Conservation (phyloP, 2,888 invertebrate genomes). For the Neoascia interrupta region DNA sequence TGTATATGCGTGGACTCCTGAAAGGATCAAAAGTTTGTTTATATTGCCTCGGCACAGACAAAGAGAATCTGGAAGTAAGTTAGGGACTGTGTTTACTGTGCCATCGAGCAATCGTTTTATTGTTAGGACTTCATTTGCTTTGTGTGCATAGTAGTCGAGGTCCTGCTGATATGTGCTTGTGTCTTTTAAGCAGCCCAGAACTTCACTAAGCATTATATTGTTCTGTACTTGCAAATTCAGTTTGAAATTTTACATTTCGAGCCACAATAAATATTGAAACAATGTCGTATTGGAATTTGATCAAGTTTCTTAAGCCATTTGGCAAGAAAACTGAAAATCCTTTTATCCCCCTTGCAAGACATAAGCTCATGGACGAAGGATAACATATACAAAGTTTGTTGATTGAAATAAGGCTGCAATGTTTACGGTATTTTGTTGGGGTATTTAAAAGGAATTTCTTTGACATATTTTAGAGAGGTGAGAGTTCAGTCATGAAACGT, state of each 20-base stretch:
- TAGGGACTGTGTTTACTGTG: slow-evolving; percentile 41
- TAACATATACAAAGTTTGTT: too few species aligned
- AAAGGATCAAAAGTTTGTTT: slow-evolving; percentile 59
- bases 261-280: too few species aligned
- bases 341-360: too few species aligned
- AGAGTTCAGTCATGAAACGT: too few species aligned
- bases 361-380: too few species aligned
- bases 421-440: too few species aligned
- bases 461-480: too few species aligned
- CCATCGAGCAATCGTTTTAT: slow-evolving; percentile 48
- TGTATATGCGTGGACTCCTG: neutral
- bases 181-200: neutral
- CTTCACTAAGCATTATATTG: neutral
- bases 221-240: slow-evolving; percentile 22
- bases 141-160: too few species aligned
- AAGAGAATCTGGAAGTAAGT: slow-evolving; percentile 36
- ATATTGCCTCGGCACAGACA: slow-evolving; percentile 50
- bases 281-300: neutral
- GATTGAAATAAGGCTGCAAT: too few species aligned
- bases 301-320: too few species aligned
- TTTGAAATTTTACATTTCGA: slow-evolving; percentile 20
- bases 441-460: too few species aligned
- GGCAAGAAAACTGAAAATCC: too few species aligned
- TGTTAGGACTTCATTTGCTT: slow-evolving; percentile 45
- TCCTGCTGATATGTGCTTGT: slow-evolving; percentile 2